Evolutionary conservation across 2,797 vertebrate species (phyloP).

Genomic region (Neosilurus hyrtlii): DNA sequence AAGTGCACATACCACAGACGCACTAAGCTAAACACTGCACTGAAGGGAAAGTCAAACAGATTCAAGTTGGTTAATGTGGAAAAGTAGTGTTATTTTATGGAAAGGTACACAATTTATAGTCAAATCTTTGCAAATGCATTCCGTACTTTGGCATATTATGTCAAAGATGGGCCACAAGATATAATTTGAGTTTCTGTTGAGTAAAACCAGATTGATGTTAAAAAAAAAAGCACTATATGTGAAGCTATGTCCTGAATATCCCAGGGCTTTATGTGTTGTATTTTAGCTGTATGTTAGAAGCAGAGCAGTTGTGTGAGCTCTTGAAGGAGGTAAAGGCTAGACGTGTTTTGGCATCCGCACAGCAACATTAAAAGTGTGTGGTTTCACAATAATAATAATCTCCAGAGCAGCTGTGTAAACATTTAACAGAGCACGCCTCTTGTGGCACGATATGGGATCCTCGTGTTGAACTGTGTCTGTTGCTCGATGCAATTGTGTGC

Average conservation of each 20-base stretch:
- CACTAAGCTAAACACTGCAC: conserved; percentile 77
- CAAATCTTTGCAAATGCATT: conserved; percentile 67
- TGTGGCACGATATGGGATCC: conserved; percentile 76
- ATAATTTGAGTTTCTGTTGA: conserved; percentile 12
- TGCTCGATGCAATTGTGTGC: conserved; percentile 69
- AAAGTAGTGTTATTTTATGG: conserved; percentile 58
- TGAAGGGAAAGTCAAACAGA: conserved; percentile 79
- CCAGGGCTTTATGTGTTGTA: conserved; percentile 54
- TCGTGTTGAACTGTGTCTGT: conserved; percentile 72
- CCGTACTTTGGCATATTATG: conserved; percentile 69
- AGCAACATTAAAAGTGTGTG: conserved; percentile 82
- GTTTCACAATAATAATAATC: conserved; percentile 86
- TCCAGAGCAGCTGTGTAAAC: conserved; percentile 82
- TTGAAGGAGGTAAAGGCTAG: conserved; percentile 57
- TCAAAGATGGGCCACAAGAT: conserved; percentile 19
- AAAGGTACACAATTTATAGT: conserved; percentile 59
- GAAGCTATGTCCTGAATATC: conserved; percentile 23
- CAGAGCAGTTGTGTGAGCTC: conserved; percentile 49
- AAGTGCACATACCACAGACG: conserved; percentile 64
- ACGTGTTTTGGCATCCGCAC: conserved; percentile 78
- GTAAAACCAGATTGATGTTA: not conserved
- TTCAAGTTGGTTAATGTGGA: conserved; percentile 69
- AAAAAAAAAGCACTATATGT: not conserved
- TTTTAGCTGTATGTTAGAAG: conserved; percentile 66
- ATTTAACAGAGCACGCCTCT: conserved; percentile 80